Evolutionary conservation across 1,140 invertebrate species (phyloP).

Genomic region (Stratiolaelaps scimitus): DNA sequence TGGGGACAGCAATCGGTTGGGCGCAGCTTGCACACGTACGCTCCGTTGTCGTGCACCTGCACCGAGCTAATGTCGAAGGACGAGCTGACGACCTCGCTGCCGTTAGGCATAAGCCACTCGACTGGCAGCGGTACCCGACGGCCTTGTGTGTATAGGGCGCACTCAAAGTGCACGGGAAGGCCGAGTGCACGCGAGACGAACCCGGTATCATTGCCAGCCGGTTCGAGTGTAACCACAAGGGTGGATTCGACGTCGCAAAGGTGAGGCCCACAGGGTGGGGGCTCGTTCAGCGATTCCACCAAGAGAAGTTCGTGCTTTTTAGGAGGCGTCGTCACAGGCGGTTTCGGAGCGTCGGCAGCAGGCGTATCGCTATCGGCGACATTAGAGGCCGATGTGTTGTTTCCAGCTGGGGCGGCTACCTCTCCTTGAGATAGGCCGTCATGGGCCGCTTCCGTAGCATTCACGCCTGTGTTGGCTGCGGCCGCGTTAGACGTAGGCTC

Average conservation of each 20-base stretch:
- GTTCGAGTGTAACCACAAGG: background rate
- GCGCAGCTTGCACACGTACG: background rate
- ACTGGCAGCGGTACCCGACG: background rate
- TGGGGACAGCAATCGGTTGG: slow-evolving; percentile 4
- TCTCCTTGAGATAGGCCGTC: no score
- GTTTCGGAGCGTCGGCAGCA: no score
- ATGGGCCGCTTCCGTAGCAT: no score
- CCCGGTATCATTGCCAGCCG: background rate
- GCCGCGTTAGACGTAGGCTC: no score
- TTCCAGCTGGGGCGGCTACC: no score
- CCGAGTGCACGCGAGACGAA: slow-evolving; percentile 2
- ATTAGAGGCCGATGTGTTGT: no score
- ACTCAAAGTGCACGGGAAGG: background rate
- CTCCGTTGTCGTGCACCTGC: background rate
- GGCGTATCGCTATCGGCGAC: no score
- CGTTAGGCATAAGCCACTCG: background rate
- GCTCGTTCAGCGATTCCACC: background rate
- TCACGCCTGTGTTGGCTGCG: no score
- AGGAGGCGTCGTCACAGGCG: no score
- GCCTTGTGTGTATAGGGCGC: background rate
- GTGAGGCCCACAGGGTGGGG: background rate
- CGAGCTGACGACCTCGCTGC: background rate
- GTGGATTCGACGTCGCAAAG: background rate
- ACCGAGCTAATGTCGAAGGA: background rate
- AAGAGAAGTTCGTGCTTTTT: background rate